These are phyloP conservation scores for Mimas tiliae DNA, from an alignment of 2,888 invertebrate species.

Conservation along the genomic window DNA sequence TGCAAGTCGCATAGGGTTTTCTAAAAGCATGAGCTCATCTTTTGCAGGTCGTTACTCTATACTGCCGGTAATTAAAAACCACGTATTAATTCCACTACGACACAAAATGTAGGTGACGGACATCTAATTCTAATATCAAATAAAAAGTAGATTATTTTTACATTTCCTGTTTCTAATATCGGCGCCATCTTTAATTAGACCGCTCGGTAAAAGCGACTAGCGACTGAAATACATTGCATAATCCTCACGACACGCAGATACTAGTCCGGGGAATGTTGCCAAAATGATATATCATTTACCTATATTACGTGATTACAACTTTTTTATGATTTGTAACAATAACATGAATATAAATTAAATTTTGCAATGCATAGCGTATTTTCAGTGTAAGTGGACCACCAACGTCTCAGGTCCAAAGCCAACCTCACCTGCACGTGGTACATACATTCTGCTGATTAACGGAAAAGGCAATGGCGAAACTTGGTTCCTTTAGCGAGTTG, in stretches of 20 bases:
- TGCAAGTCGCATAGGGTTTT: background rate
- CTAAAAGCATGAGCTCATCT: background rate
- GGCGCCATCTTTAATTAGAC: constrained; percentile 6
- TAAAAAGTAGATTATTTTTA: constrained; percentile 1
- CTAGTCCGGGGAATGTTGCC: background rate
- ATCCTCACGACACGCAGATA: background rate
- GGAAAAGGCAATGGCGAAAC: too few relatives aligned
- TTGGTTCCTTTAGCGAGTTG: too few relatives aligned
- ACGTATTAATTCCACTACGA: background rate
- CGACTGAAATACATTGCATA: constrained; percentile 4
- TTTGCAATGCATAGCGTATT: too few relatives aligned
- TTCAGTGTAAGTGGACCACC: too few relatives aligned
- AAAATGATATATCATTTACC: constrained; percentile 1
- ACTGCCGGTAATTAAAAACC: background rate
- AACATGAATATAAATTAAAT: too few relatives aligned
- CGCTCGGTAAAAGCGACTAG: background rate
- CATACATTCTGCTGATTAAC: too few relatives aligned
- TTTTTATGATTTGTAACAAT: background rate
- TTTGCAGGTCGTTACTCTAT: background rate
- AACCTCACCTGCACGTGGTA: too few relatives aligned
- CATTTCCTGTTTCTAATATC: constrained; percentile 9
- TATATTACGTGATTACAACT: constrained; percentile 2
- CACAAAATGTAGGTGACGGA: background rate
- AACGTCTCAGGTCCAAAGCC: too few relatives aligned
- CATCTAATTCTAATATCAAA: background rate